Base-by-base conservation (phyloP, 2,113 vertebrate genomes). In the Lanius collurio region DNA sequence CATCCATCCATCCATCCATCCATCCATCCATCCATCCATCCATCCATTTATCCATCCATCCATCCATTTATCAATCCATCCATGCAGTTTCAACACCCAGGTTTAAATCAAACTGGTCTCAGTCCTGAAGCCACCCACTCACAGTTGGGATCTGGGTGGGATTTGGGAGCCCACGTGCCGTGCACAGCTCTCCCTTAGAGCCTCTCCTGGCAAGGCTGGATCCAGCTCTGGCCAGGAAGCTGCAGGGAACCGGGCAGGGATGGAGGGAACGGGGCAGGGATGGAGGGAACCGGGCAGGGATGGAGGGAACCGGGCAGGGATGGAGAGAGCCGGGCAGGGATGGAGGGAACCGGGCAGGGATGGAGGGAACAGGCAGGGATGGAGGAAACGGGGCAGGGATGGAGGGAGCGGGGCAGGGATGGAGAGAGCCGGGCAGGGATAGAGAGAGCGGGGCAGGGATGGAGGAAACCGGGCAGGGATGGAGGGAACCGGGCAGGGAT, bases 101-200 rank as follows among this genome's bases (percentile, higher is more conserved):
- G 15, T n/a, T 80, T 33, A 12, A 65, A 35, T 15, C 63, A 15
- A n/a, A 1, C 35, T 4, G 19, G 0, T 28, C 60, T 26, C 30
- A 2, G 21, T 13, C 24, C 37, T 2, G 11, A 27, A 49, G 50
- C 63, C 8, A 0, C 5, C n/a, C 8, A 8, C 68, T 44, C 13
- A 0, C 0, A 0, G 37, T 3, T 20, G 18, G 49, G 19, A 2
- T 26, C 22, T 2, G 3, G 44, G 16, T 31, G 73, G 13, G 55
- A 37, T 18, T 47, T 2, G 42, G 83, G 44, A 74, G 1, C 62
- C 44, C 19, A 1, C 26, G 8, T 0, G 0, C 47, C 7, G 0
- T 11, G 15, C 12, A 1, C 4, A 16, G 84, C 35, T 26, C 73
- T 35, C 4, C 2, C 30, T 41, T 0, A 1, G 57, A 15, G 33